Base-by-base conservation (phyloP, 2,797 vertebrate genomes). In the Fundulus diaphanus region DNA sequence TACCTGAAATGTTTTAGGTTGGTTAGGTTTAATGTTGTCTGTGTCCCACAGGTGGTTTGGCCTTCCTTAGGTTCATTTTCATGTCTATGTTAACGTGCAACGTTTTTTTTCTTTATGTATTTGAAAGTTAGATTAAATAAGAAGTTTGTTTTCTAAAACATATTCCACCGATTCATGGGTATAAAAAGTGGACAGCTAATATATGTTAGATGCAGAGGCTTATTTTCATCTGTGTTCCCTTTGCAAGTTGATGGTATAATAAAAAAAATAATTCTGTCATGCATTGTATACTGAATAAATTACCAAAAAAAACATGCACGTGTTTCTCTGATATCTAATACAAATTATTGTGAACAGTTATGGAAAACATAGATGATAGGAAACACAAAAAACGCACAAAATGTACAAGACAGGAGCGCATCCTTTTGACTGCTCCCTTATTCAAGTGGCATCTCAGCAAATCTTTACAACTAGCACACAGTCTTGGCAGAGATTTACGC, bases 31-130 rank as follows among this genome's bases (percentile, higher is more conserved):
- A 7, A n/a, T 42, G n/a, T 42, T 12, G 9, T 35, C 4, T 13
- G 27, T 72, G 33, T 77, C 27, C 33, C 76, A 51, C 54, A 33
- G 56, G 7, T 31, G 29, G 56, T 59, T 59, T 9, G 33, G 33
- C 31, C 31, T 59, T 29, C 7, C 20, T 20, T 20, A 33, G 8
- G 42, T 44, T 44, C 8, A 2, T 6, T 59, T 57, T 57, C 29
- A n/a, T n/a, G n/a, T n/a, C n/a, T n/a, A n/a, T n/a, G n/a, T n/a
- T 13, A 27, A 11, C 11, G 27, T 29, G 8, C 0, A 5, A 29
- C 27, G 11, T n/a, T n/a, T 61, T 59, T 59, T 59, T 13, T 37
- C 9, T 37, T 37, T 9, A 37, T 22, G 4, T 5, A 63, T 63
- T 37, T 37, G 20, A 11, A 24, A 63, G 11, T 63, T 63, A 24